Evolutionary conservation across 2,113 vertebrate species (phyloP).

Genomic region (Rafetus swinhoei): DNA sequence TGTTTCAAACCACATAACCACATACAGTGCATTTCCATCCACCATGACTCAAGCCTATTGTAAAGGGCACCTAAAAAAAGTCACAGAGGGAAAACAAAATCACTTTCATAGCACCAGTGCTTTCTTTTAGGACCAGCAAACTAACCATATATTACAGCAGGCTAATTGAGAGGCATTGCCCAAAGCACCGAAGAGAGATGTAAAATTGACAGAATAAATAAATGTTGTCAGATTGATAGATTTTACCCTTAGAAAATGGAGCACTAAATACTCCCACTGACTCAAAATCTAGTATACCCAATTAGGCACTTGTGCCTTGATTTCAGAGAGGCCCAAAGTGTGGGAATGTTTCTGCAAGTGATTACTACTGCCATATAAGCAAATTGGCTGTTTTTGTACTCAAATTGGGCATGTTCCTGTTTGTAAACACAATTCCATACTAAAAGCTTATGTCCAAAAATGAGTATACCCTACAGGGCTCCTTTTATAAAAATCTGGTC

Average conservation of each 20-base stretch:
- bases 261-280: not conserved
- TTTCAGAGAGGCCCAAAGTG: not conserved
- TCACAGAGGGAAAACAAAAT: not conserved
- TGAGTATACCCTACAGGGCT: not conserved
- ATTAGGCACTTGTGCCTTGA: not conserved
- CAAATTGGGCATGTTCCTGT: not conserved
- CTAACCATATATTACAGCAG: not conserved
- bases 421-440: not conserved
- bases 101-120: not conserved
- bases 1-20: slow-evolving; percentile 51
- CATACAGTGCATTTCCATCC: slow-evolving; percentile 67
- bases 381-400: not conserved
- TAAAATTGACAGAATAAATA: not conserved
- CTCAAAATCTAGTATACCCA: not conserved
- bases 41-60: slow-evolving; percentile 46
- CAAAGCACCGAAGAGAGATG: not conserved
- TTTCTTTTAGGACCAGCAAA: not conserved
- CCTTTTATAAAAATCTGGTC: not conserved
- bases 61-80: slow-evolving; percentile 41
- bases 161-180: not conserved
- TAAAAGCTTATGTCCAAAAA: not conserved
- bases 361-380: not conserved
- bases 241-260: not conserved
- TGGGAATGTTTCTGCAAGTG: not conserved
- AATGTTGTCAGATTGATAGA: not conserved